A percentile compares a stretch with the other conserved stretches of the same genome.
Conservation (phyloP, 2,113 vertebrate species). For the Brachypteracias leptosomus region DNA sequence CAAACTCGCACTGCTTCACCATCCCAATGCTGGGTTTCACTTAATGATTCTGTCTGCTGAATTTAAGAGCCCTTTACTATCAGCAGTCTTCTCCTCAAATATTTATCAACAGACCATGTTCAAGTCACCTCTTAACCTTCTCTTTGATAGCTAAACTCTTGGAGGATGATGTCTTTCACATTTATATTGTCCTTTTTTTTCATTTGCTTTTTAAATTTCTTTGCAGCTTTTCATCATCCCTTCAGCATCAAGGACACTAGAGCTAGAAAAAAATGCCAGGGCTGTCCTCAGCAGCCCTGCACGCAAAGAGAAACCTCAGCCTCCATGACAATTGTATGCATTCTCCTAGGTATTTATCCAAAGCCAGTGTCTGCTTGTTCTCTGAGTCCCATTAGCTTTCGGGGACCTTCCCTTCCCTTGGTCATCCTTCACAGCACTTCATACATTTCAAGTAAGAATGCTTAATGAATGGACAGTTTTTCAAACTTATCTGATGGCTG, state of each 20-base stretch:
- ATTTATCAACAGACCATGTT: neutral
- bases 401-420: neutral
- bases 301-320: neutral
- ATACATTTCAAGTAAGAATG: neutral
- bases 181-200: neutral
- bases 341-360: neutral
- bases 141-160: neutral
- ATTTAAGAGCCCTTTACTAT: neutral
- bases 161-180: neutral
- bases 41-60: neutral
- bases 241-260: neutral
- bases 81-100: neutral
- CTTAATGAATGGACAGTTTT: neutral
- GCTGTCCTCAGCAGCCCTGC: neutral
- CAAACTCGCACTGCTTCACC: neutral
- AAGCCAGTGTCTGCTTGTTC: neutral
- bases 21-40: neutral
- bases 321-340: rapidly evolving
- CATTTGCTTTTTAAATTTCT: neutral
- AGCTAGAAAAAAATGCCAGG: neutral
- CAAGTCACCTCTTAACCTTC: neutral
- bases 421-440: neutral
- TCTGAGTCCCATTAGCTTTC: neutral
- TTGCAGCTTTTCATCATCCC: neutral
- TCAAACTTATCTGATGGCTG: neutral